These are phyloP conservation scores for Sarcophaga peregrina DNA, from an alignment of 1,140 invertebrate species.

Conservation along the genomic window DNA sequence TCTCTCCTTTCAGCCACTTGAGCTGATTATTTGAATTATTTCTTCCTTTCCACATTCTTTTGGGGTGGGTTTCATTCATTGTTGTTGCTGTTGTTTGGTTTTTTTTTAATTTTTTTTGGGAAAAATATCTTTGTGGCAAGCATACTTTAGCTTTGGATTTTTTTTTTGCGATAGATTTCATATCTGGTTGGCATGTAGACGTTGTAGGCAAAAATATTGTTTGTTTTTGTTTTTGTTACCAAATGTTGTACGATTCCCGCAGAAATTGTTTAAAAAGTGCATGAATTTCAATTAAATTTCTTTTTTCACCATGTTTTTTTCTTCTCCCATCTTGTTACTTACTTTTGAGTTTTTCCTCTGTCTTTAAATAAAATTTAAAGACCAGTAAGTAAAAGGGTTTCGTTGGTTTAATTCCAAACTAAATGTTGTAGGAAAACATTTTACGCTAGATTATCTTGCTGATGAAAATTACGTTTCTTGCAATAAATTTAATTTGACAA, in stretches of 20 bases:
- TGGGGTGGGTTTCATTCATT: conserved; percentile 32
- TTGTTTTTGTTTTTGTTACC: not conserved
- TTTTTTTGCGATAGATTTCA: not conserved
- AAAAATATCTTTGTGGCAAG: conserved; percentile 28
- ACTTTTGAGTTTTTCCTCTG: too few species aligned
- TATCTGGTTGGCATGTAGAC: conserved; percentile 18
- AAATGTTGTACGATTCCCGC: not conserved
- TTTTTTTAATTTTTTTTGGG: not conserved
- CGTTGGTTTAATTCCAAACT: not conserved
- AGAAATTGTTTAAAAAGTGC: conserved; percentile 32
- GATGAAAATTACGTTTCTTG: not conserved
- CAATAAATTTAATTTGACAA: not conserved
- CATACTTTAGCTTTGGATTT: conserved; percentile 35
- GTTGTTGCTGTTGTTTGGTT: not conserved
- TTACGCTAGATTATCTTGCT: not conserved
- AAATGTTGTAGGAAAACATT: not conserved
- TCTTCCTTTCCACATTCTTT: conserved; percentile 33
- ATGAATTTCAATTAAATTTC: conserved; percentile 39
- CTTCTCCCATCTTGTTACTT: too few species aligned
- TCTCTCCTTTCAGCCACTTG: conserved; percentile 37
- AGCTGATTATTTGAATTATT: conserved; percentile 41
- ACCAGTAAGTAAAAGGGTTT: not conserved
- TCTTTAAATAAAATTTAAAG: conserved; percentile 14
- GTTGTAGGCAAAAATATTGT: conserved; percentile 35
- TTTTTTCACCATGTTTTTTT: not conserved